phyloP scores from a whole-genome alignment of 2,888 invertebrate genomes.

The Invenusta paracnida region DNA sequence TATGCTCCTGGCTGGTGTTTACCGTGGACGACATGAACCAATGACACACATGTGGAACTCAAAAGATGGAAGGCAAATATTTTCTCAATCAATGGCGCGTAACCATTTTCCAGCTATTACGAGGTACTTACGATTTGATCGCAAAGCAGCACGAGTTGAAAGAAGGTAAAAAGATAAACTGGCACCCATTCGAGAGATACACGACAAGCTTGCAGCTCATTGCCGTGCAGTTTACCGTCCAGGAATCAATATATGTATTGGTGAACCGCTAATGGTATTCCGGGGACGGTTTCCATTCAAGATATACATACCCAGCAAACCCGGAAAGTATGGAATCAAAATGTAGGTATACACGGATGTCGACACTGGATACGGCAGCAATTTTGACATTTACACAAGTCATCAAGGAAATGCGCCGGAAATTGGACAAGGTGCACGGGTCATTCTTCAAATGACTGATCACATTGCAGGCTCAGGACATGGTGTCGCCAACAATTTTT shows the following conservation, averaged over 20 bases:
- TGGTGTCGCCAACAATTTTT: neutral
- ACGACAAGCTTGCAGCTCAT: neutral
- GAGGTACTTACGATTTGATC: too few species aligned
- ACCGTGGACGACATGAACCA: neutral
- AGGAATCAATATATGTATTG: neutral
- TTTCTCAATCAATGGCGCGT: neutral
- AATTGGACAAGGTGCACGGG: neutral
- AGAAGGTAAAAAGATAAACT: neutral
- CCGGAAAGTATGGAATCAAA: too few species aligned
- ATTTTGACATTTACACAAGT: neutral
- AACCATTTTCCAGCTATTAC: neutral
- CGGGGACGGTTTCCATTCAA: neutral
- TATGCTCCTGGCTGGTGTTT: neutral
- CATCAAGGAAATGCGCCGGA: neutral
- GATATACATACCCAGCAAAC: constrained; percentile 1
- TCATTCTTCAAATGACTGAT: neutral
- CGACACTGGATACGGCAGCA: neutral
- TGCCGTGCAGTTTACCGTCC: neutral
- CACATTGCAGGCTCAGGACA: neutral
- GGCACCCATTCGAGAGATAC: neutral
- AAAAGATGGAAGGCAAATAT: neutral
- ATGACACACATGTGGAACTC: neutral
- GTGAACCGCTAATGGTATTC: neutral
- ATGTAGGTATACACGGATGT: neutral
- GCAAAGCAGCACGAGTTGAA: neutral